Evolutionary conservation across 2,797 vertebrate genomes (phyloP), one percentile per base, ranked within the genome.

Genomic region (Anolis apletophallus): DNA sequence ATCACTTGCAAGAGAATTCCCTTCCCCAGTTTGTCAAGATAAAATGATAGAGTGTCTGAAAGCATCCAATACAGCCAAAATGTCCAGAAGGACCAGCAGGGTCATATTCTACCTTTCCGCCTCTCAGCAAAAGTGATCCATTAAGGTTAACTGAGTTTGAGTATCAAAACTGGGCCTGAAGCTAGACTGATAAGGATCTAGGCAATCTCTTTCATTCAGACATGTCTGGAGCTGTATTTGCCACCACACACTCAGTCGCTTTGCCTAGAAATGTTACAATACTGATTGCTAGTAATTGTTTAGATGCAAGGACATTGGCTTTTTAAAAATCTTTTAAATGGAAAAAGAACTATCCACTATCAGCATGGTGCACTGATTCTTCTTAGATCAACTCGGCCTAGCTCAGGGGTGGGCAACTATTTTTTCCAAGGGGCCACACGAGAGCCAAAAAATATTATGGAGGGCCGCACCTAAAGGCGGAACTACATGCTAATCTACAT

Each of bases 161-260:
- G 6, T 79, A 50, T 19, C 36, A 40, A 79, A 46, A 72, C 52
- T 59, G 54, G 34, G 55, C 36, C 67, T 59, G 67, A 80, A 72
- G 26, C 54, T 77, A 80, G 19, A 34, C 29, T 21, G 76, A 19
- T 85, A 55, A 78, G 52, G 64, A 36, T 78, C 75, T 79, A n/a
- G 52, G n/a, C 17, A 57, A 59, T 40, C 54, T 17, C 12, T 85
- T 85, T 79, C 17, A 71, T 54, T 81, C 84, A 85, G 64, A 57
- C 64, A 23, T 79, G 75, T 71, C 52, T 85, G 29, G 52, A 79
- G 34, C 52, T 85, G 54, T 71, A 21, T 21, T 75, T 67, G n/a
- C 40, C 40, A 75, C 36, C 32, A 67, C 40, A 50, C 3, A 34
- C 11, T 46, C 7, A 50, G 21, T 36, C n/a, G 21, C 29, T 7